A percentile compares a stretch with the other conserved stretches of the same genome.
phyloP scores from a whole-genome alignment of 92 coral and sea anemone genomes.

The Diadumene lineata region DNA sequence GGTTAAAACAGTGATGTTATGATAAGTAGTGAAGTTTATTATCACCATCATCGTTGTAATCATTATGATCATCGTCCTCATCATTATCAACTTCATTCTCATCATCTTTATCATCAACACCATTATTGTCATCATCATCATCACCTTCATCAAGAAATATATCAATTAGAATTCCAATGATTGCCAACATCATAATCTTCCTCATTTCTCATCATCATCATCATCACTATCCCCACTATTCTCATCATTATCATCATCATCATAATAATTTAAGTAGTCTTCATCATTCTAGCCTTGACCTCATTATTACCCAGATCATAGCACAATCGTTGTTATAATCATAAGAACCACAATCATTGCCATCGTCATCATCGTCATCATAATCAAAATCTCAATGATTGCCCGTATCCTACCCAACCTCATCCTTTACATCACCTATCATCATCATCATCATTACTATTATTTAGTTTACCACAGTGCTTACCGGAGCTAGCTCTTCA shows the following conservation, averaged over 20 bases:
- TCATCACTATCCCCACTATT: background rate
- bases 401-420: background rate
- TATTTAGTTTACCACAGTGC: too few species aligned
- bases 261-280: background rate
- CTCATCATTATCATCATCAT: background rate
- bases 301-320: too few species aligned
- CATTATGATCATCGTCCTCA: background rate
- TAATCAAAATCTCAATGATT: background rate
- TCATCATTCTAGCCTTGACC: background rate
- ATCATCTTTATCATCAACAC: background rate
- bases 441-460: background rate
- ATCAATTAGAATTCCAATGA: too few species aligned
- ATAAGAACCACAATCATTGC: background rate
- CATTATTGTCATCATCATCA: background rate
- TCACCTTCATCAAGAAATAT: background rate
- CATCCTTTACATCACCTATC: background rate
- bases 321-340: background rate
- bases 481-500: constrained; percentile 95
- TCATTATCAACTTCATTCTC: background rate
- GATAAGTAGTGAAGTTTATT: background rate
- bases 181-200: background rate
- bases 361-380: background rate
- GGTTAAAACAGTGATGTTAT: background rate
- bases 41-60: background rate
- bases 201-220: background rate